Conservation (phyloP, 2,888 invertebrate genomes). For the Micoletzkya japonica region DNA sequence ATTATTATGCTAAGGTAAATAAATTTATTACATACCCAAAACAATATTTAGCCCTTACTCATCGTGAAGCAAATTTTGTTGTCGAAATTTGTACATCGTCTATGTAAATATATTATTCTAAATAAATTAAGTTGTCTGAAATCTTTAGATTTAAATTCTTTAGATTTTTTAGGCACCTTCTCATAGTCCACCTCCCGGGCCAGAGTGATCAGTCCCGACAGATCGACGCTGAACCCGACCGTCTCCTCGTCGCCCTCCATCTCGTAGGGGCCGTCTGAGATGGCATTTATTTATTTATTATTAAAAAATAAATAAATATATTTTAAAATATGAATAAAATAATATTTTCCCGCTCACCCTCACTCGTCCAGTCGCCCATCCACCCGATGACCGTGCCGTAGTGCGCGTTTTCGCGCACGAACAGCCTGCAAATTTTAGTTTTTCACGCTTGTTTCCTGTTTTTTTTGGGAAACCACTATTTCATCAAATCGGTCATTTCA, state of each 20-base stretch:
- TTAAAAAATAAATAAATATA: not conserved
- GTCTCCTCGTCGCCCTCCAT: slow-evolving; percentile 13
- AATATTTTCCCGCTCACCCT: not conserved
- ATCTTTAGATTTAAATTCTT: not conserved
- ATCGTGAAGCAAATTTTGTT: too few relatives aligned
- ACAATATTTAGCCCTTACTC: too few relatives aligned
- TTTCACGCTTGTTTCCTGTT: too few relatives aligned
- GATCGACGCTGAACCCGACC: slow-evolving; percentile 20
- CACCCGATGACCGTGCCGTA: slow-evolving; percentile 29
- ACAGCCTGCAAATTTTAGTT: too few relatives aligned
- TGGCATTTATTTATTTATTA: too few relatives aligned
- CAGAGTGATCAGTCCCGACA: slow-evolving; percentile 15
- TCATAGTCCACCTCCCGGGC: slow-evolving; percentile 26
- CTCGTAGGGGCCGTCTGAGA: slow-evolving; percentile 21
- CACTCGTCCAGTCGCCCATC: slow-evolving; percentile 26
- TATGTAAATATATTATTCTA: too few relatives aligned
- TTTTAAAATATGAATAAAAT: not conserved
- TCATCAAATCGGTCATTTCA: too few relatives aligned
- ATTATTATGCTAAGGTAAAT: too few relatives aligned
- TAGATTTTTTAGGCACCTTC: not conserved
- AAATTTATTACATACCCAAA: too few relatives aligned
- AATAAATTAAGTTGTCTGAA: too few relatives aligned
- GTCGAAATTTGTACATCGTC: too few relatives aligned
- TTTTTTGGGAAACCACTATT: too few relatives aligned
- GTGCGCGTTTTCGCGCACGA: slow-evolving; percentile 31